A percentile compares a stretch with the other conserved stretches of the same genome.
Evolutionary conservation across 2,888 invertebrate species (phyloP).

Genomic region (Drosophila ezoana): DNA sequence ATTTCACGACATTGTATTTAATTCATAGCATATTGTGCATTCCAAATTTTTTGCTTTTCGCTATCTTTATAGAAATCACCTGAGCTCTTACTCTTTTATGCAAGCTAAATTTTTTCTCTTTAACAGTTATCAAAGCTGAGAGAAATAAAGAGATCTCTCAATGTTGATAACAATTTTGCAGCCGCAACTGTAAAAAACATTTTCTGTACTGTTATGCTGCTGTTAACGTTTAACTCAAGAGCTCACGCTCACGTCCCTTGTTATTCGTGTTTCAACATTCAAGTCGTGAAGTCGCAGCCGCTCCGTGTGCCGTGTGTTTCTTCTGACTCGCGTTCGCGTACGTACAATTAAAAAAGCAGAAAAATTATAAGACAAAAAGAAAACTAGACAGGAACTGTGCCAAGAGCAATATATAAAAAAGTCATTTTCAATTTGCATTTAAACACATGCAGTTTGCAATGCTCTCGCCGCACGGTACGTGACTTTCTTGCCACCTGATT

Average conservation of each 20-base stretch:
- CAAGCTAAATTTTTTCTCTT: too few relatives aligned
- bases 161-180: too few relatives aligned
- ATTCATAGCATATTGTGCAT: too few relatives aligned
- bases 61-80: too few relatives aligned
- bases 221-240: background rate
- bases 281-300: background rate
- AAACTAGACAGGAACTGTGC: constrained; percentile 21
- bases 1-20: too few relatives aligned
- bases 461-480: constrained; percentile 52
- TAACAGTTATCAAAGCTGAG: too few relatives aligned
- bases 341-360: constrained; percentile 3
- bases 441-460: constrained; percentile 53
- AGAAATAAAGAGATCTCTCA: too few relatives aligned
- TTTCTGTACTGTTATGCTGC: background rate
- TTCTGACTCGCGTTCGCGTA: constrained; percentile 8
- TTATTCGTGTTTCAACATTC: constrained; percentile 8
- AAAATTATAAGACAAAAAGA: constrained; percentile 10
- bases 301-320: constrained; percentile 5
- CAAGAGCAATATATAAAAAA: constrained; percentile 19
- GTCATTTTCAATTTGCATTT: constrained; percentile 24
- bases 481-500: constrained; percentile 46
- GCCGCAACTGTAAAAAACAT: background rate
- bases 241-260: fast-evolving
- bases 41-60: too few relatives aligned
- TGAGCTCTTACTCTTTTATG: too few relatives aligned